Evolutionary conservation across 1,140 invertebrate species (phyloP), one percentile per base, ranked within the genome.

Genomic region (Drosophila eugracilis): DNA sequence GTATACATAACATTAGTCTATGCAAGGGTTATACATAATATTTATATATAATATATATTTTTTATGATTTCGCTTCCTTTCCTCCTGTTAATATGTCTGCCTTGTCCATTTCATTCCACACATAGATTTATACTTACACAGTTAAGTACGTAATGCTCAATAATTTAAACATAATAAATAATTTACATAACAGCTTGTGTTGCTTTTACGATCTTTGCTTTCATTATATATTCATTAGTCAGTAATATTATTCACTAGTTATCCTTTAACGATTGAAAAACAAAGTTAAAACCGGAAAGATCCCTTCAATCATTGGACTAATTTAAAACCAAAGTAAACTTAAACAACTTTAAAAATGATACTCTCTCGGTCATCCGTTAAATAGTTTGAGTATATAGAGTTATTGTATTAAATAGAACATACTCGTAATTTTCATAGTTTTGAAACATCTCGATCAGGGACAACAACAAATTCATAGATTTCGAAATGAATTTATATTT

Each of bases 131-230:
- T 84, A 75, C 85, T 85, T 89, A 89, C 80, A 89, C 72, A 83
- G 63, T 78, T 86, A 75, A 80, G 67, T 78, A 75, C 63, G 63
- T 66, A 83, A 77, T 81, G 54, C 49, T 77, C 50, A 58, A 75
- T 78, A 78, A 77, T 60, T 77, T 69, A 70, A 76, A 77, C 73
- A 80, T 80, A 79, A 86, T 89, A 84, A 85, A 86, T 81, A 89
- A 89, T 89, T 81, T 89, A 89, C 77, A 89, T 89, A 89, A 89
- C 85, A 89, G 74, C 78, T 83, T 73, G 45, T 50, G 34, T 55
- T 71, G 60, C 45, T 15, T 41, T 37, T 69, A 19, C 66, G 59
- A 39, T 63, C 19, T 66, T 58, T 52, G 37, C 14, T 72, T 59
- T 3, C n/a, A 74, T 55, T 67, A 55, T 54, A 30, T 75, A 34